A percentile compares a stretch with the other conserved stretches of the same genome.
Evolutionary conservation across 2,113 vertebrate species (phyloP).

Genomic region (Fulica atra): DNA sequence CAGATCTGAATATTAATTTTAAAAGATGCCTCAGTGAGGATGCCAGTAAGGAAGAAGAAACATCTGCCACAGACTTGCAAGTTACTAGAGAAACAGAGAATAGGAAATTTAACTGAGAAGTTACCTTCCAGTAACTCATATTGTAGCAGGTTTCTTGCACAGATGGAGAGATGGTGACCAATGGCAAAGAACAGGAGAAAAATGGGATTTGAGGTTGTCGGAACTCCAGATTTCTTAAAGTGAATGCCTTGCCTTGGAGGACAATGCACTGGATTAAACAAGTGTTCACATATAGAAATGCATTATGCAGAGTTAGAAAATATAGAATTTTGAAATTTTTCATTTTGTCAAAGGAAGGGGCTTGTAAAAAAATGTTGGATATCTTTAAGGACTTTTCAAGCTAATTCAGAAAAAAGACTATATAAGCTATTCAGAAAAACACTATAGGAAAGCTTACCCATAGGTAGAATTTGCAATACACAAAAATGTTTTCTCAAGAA

Average conservation of each 20-base stretch:
- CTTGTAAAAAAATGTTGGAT: background rate
- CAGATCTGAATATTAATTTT: background rate
- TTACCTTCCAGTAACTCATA: background rate
- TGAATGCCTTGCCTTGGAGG: background rate
- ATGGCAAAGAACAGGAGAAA: background rate
- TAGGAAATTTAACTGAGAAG: background rate
- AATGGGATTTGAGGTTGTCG: background rate
- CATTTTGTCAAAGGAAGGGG: background rate
- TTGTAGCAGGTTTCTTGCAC: background rate
- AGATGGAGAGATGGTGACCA: background rate
- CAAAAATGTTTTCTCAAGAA: background rate
- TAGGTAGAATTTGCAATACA: background rate
- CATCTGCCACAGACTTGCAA: background rate
- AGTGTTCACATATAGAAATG: background rate
- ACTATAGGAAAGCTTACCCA: background rate
- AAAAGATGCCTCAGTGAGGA: background rate
- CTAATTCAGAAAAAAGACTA: too few species aligned
- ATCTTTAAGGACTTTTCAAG: background rate
- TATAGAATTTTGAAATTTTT: background rate
- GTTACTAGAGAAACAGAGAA: background rate
- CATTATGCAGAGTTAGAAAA: background rate
- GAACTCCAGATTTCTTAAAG: background rate
- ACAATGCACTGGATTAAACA: background rate
- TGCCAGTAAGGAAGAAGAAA: background rate
- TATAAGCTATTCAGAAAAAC: background rate